Evolutionary conservation across 2,797 vertebrate genomes (phyloP).

Genomic region (Onychomys arenicola): DNA sequence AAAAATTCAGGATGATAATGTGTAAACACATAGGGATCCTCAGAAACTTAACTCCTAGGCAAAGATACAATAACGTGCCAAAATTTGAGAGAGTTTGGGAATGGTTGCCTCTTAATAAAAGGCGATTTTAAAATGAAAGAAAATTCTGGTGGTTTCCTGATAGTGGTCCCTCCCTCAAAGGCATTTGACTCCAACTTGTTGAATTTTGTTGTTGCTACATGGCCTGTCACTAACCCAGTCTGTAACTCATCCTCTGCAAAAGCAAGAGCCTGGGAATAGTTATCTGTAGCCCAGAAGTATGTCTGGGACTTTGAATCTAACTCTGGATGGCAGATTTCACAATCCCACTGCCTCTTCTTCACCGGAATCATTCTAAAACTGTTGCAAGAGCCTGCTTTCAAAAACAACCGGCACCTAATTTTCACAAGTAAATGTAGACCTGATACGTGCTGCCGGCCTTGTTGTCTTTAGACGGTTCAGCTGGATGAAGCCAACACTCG

Average conservation of each 20-base stretch:
- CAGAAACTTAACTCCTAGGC: background rate
- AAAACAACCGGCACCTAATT: conserved; percentile 62
- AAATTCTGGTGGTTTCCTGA: background rate
- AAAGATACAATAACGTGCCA: background rate
- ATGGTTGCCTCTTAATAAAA: background rate
- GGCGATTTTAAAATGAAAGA: background rate
- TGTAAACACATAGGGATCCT: background rate
- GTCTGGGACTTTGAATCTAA: conserved; percentile 57
- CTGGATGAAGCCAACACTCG: conserved; percentile 42
- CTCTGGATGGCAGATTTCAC: conserved; percentile 39
- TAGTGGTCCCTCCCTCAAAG: conserved; percentile 7
- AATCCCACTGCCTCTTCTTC: conserved; percentile 34
- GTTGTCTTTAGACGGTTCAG: conserved; percentile 58
- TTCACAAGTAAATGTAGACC: conserved; percentile 48
- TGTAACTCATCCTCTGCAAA: conserved; percentile 19
- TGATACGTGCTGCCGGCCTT: conserved; percentile 34
- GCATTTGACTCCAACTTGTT: background rate
- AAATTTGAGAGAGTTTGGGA: background rate
- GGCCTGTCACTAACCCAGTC: background rate
- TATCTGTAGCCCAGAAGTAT: conserved; percentile 22
- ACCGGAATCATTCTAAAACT: conserved; percentile 38
- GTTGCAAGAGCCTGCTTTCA: conserved; percentile 50
- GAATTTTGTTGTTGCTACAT: conserved; percentile 14
- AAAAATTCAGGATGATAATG: background rate
- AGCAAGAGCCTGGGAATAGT: background rate